Base-by-base conservation (phyloP, 1,140 invertebrate species). In the Cydia splendana region DNA sequence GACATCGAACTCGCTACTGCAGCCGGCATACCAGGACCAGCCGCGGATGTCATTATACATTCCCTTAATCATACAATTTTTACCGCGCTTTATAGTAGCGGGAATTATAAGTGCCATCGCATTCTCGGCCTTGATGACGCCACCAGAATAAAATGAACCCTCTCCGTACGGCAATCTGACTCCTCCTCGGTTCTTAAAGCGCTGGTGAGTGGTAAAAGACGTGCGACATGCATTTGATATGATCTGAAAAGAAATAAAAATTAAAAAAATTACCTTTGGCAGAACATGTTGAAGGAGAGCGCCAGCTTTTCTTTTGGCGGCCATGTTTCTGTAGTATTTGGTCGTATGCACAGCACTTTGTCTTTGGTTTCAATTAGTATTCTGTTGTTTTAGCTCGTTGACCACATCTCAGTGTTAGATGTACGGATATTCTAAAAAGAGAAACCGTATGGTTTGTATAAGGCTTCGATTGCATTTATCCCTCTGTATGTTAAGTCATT, bases 241-340 rank as follows among this genome's bases (percentile, higher is more conserved):
- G 0, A 69, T 69, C 67, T 71, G 75, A 75, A 75, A 79, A 77
- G 71, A 80, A 79, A 81, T 81, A 83, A 81, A 79, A 20, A 12
- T 79, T 84, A 79, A 82, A 88, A 87, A 80, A 80, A 38, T 91
- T 93, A 93, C 93, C 93, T 93, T 94, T 89, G 93, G 93, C 82
- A 94, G 88, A 77, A 94, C 93, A 83, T 94, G 93, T 89, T 94
- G 93, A 73, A 94, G 92, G 73, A 94, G 84, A 75, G 93, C 93
- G 67, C 93, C 93, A 79, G 93, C 93, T 89, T 94, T 94, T 81
- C 93, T 91, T 87, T 94, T 94, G 75, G 93, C 93, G 76, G 93
- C 93, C 93, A 94, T 94, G 85, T 91, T 91, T 84, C 73, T 30
- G 24, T 80, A 76, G 76, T 82, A 80, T 86, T 82, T 84, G 81